phyloP scores from a whole-genome alignment of 2,113 vertebrate species.

The Rhagologus leucostigma region DNA sequence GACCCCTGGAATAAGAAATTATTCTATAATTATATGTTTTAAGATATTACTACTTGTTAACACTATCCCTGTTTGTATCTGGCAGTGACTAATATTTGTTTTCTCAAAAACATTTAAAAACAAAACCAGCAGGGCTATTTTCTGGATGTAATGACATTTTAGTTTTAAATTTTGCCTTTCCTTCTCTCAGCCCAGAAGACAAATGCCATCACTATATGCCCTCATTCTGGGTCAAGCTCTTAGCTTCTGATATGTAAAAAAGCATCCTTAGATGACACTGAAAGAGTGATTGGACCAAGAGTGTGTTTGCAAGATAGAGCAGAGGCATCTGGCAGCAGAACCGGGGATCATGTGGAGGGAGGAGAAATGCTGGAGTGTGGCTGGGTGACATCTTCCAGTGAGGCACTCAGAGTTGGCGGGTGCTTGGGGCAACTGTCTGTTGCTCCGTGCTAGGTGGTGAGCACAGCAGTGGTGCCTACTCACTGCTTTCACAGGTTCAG shows the following conservation, averaged over 20 bases:
- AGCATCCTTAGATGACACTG: conserved; percentile 28
- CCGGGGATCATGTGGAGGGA: not conserved
- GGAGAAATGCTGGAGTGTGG: conserved; percentile 24
- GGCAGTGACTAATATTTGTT: not conserved
- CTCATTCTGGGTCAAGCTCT: not conserved
- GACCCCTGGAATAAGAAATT: not conserved
- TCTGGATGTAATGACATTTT: not conserved
- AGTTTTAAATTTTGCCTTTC: not conserved
- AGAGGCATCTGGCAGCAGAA: conserved; percentile 10
- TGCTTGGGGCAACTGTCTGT: conserved; percentile 47
- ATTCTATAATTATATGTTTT: not conserved
- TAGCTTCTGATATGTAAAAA: not conserved
- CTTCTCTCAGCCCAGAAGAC: not conserved
- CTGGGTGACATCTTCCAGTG: conserved; percentile 27
- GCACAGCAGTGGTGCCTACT: conserved; percentile 53
- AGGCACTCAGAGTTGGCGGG: conserved; percentile 34
- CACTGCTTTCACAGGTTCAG: conserved; percentile 41
- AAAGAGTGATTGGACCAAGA: not conserved
- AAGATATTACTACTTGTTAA: not conserved
- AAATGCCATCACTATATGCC: not conserved
- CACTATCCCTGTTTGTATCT: not conserved
- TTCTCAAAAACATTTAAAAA: not conserved
- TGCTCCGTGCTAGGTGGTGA: not conserved
- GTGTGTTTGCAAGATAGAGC: not conserved
- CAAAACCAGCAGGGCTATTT: not conserved